Percentiles rank a stretch among this genome's conserved stretches.
Evolutionary conservation across 2,888 invertebrate genomes (phyloP).

Genomic region (Agonum fuliginosum): DNA sequence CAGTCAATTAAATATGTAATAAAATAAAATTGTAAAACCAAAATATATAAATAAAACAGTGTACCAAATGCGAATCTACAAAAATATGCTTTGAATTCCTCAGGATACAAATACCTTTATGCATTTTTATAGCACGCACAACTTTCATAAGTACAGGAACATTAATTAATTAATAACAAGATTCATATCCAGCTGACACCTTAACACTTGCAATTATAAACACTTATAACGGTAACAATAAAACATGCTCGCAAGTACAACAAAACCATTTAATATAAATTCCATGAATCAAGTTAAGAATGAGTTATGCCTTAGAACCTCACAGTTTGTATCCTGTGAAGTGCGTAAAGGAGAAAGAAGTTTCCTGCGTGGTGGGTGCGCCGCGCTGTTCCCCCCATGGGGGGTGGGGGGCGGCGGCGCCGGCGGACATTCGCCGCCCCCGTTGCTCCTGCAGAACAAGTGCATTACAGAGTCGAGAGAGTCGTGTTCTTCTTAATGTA

Average conservation of each 20-base stretch:
- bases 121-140: neutral
- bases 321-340: neutral
- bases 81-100: too few species aligned
- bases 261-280: constrained; percentile 2
- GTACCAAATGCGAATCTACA: too few species aligned
- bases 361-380: neutral
- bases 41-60: too few species aligned
- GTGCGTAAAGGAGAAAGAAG: constrained; percentile 2
- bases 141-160: neutral
- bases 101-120: neutral
- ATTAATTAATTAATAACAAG: neutral
- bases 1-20: too few species aligned
- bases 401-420: neutral
- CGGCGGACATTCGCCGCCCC: neutral
- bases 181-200: neutral
- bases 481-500: constrained; percentile 42
- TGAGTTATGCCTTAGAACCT: constrained; percentile 3
- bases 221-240: constrained; percentile 13
- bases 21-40: too few species aligned
- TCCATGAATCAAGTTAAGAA: constrained; percentile 20
- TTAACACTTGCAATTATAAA: neutral
- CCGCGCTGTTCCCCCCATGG: neutral
- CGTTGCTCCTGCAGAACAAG: neutral
- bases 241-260: neutral
- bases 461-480: too few species aligned